phyloP scores from a whole-genome alignment of 2,888 invertebrate species.

The Elegia similella region DNA sequence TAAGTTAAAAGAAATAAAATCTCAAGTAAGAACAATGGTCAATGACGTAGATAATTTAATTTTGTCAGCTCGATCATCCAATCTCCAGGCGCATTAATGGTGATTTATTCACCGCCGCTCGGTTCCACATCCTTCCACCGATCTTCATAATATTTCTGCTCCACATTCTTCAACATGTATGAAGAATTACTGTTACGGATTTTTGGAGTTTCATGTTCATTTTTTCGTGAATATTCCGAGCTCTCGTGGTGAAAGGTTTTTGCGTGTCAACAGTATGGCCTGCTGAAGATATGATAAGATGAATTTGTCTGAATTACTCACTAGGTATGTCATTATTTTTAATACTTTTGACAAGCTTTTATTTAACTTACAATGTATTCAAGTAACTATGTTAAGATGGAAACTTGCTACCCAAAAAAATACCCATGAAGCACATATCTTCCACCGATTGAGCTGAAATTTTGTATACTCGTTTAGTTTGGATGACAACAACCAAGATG shows the following conservation, averaged over 20 bases:
- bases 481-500: too few species aligned
- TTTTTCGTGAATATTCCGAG: not conserved
- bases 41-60: conserved; percentile 13
- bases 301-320: too few species aligned
- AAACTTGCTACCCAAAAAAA: too few species aligned
- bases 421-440: too few species aligned
- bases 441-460: too few species aligned
- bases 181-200: conserved; percentile 20
- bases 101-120: conserved; percentile 45
- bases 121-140: conserved; percentile 21
- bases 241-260: conserved; percentile 11
- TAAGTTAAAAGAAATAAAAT: too few species aligned
- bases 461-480: too few species aligned
- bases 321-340: too few species aligned
- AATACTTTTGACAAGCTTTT: too few species aligned
- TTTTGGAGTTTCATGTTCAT: conserved; percentile 10
- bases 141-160: conserved; percentile 29
- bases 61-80: conserved; percentile 10
- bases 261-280: conserved; percentile 9
- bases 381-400: too few species aligned
- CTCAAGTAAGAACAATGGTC: not conserved
- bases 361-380: too few species aligned
- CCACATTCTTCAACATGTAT: conserved; percentile 16
- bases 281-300: not conserved
- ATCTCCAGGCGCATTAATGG: not conserved